Evolutionary conservation across 2,113 vertebrate genomes (phyloP).

Genomic region (Promerops cafer): DNA sequence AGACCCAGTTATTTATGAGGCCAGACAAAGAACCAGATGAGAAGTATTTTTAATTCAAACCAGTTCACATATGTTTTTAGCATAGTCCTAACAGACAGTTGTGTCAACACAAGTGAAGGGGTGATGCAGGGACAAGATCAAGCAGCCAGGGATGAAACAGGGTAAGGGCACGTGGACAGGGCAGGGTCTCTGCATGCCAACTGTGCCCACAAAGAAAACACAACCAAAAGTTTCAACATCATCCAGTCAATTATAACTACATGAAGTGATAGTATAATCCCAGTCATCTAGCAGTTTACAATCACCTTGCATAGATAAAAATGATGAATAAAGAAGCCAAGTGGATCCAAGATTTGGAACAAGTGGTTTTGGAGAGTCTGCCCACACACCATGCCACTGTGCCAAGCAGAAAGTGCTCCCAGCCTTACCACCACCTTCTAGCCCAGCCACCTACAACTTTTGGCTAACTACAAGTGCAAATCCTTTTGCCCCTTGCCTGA

Average conservation of each 20-base stretch:
- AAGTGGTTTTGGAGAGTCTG: neutral
- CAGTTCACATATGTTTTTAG: constrained; percentile 25
- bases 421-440: neutral
- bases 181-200: neutral
- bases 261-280: neutral
- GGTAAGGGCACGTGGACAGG: neutral
- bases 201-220: neutral
- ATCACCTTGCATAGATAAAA: neutral
- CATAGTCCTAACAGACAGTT: neutral
- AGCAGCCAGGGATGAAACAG: neutral
- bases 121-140: constrained; percentile 2
- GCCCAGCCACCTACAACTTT: neutral
- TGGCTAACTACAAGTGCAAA: neutral
- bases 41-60: constrained; percentile 33
- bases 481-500: neutral
- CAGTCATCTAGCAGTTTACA: neutral
- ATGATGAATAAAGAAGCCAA: neutral
- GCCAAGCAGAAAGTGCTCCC: neutral
- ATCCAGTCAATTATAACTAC: neutral
- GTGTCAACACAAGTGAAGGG: neutral
- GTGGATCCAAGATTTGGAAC: neutral
- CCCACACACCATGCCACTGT: neutral
- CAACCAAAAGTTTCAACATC: neutral
- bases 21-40: constrained; percentile 25
- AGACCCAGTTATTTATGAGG: neutral